Percentiles rank a stretch among this genome's conserved stretches.
These are phyloP conservation scores for Anas capensis DNA, from an alignment of 2,797 vertebrate genomes.

Conservation along the genomic window DNA sequence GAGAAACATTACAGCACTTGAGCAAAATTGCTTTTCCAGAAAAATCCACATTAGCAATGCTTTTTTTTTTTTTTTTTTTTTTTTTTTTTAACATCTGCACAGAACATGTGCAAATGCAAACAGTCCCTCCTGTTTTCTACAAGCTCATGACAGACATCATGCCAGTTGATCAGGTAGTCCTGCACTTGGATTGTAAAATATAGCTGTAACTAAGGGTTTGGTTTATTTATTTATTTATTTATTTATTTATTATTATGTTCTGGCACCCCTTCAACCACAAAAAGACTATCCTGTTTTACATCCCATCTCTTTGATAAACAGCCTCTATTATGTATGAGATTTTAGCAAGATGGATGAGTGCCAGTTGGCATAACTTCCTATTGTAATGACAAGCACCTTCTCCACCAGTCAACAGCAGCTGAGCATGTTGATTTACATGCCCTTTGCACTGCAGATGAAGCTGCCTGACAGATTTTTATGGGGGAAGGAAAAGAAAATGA, in stretches of 20 bases:
- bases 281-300: background rate
- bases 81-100: background rate
- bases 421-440: background rate
- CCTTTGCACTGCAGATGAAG: conserved; percentile 33
- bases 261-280: background rate
- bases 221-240: background rate
- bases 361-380: background rate
- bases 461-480: conserved; percentile 20
- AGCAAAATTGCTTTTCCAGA: background rate
- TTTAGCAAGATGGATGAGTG: background rate
- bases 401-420: background rate
- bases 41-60: background rate
- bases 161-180: background rate
- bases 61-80: background rate
- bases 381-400: background rate
- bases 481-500: conserved; percentile 7
- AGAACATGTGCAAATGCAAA: background rate
- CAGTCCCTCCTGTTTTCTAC: background rate
- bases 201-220: background rate
- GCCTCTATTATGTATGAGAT: background rate
- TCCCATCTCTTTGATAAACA: background rate
- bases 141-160: background rate
- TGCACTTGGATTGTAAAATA: background rate
- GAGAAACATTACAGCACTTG: background rate
- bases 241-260: background rate